Evolutionary conservation across 1,140 invertebrate genomes (phyloP), one percentile per base, ranked within the genome.

Genomic region (Lordiphosa mommai): DNA sequence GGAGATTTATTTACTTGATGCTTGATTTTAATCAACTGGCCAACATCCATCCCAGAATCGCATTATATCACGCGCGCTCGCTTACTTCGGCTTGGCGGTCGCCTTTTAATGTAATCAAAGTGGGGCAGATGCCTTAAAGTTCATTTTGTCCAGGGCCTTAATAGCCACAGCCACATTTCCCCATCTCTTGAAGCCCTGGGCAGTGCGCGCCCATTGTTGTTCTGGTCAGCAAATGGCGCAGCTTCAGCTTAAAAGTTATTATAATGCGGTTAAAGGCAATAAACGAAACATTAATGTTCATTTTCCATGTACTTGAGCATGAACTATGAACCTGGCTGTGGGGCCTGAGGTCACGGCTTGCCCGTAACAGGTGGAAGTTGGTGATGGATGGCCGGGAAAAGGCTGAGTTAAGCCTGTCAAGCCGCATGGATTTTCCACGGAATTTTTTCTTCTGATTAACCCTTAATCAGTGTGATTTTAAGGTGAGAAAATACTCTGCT

Each of bases 131-230:
- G 76, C 72, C 77, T 84, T 82, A 76, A 87, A 87, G 77, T 88
- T 86, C 82, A 88, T 88, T 88, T 88, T 84, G 76, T 73, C 79
- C 17, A 57, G 73, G 51, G 77, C 86, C 72, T 87, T 82, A 87
- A 86, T 87, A 87, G 80, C 69, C 70, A 58, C 60, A 67, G 27
- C 44, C 47, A 67, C 76, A 79, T 87, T 84, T 86, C 73, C 16
- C 10, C 12, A 6, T 10, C 8, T 47, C n/a, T 33, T 36, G 33
- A 20, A 37, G 43, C 49, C 51, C 48, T 52, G 8, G 48, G 32
- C 10, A n/a, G 44, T 40, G 8, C 40, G 30, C 3, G 27, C 34
- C 65, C 61, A 76, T 84, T 84, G 71, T 84, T 84, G 72, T 17
- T 12, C 43, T 37, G 71, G 59, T 59, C 70, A 70, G 61, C 63